These are phyloP conservation scores for Ciconia stormi DNA, from an alignment of 2,113 vertebrate species.

Conservation along the genomic window DNA sequence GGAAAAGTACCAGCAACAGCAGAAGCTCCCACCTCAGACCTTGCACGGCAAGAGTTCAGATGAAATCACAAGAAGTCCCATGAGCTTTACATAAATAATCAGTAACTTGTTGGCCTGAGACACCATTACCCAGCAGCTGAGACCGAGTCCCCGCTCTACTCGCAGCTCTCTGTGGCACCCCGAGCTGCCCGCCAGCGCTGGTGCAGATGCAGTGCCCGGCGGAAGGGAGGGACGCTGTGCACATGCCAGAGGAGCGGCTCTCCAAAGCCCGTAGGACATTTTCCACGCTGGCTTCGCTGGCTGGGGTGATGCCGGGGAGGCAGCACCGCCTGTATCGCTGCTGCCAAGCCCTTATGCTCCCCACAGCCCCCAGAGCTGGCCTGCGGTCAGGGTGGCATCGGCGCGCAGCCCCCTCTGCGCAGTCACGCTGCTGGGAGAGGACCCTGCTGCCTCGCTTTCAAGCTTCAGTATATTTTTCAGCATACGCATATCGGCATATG, in stretches of 20 bases:
- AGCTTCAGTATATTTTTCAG: not conserved
- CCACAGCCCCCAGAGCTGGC: not conserved
- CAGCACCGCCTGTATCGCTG: not conserved
- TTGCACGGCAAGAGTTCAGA: not conserved
- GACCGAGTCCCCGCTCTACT: not conserved
- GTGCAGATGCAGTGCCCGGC: not conserved
- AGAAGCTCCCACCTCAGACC: not conserved
- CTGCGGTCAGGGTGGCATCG: not conserved
- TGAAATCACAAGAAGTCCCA: not conserved
- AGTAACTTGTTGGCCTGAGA: not conserved
- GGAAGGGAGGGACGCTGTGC: not conserved
- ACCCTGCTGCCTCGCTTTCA: not conserved
- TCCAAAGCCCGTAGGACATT: not conserved
- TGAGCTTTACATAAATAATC: not conserved
- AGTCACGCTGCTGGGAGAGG: not conserved
- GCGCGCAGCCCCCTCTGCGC: not conserved
- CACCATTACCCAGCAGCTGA: not conserved
- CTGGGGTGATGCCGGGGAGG: not conserved
- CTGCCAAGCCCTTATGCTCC: not conserved
- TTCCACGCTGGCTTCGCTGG: not conserved
- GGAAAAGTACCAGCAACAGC: not conserved
- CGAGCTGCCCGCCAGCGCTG: fast-evolving
- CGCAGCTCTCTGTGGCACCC: not conserved
- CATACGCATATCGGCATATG: not conserved
- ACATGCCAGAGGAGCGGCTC: not conserved